phyloP scores from a whole-genome alignment of 2,113 vertebrate species.

The Tetraodon nigroviridis region DNA sequence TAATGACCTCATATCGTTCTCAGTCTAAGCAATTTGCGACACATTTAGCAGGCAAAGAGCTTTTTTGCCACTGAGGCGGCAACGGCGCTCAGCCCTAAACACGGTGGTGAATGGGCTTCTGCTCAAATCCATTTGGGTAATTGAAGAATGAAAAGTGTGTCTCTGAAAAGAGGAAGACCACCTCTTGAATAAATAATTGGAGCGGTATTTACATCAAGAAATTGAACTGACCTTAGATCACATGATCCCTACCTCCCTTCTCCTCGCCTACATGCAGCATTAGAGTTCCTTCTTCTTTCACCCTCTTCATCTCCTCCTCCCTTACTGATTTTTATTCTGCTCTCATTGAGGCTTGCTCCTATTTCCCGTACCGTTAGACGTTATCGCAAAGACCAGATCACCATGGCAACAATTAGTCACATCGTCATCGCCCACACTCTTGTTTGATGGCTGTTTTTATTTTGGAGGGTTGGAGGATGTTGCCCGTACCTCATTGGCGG shows the following conservation, averaged over 20 bases:
- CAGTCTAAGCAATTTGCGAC: slow-evolving; percentile 7
- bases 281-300: slow-evolving; percentile 23
- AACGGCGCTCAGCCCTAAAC: no score
- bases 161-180: slow-evolving; percentile 38
- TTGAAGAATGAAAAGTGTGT: slow-evolving; percentile 36
- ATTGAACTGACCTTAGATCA: slow-evolving; percentile 58
- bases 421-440: slow-evolving; percentile 65
- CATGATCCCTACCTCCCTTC: slow-evolving; percentile 36
- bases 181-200: slow-evolving; percentile 41
- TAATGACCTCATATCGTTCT: slow-evolving; percentile 4
- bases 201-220: slow-evolving; percentile 48
- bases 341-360: slow-evolving; percentile 21
- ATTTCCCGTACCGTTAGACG: slow-evolving; percentile 47
- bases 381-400: slow-evolving; percentile 66
- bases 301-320: slow-evolving; percentile 19
- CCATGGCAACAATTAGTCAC: slow-evolving; percentile 75
- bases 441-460: slow-evolving; percentile 70
- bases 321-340: slow-evolving; percentile 14
- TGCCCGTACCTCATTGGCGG: slow-evolving; percentile 48
- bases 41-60: not conserved
- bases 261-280: slow-evolving; percentile 44
- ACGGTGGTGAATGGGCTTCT: slow-evolving; percentile 5
- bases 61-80: no score
- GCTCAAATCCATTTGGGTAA: slow-evolving; percentile 45
- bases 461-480: slow-evolving; percentile 52